Conservation (phyloP, 2,888 invertebrate genomes). For the Philereme transversata region DNA sequence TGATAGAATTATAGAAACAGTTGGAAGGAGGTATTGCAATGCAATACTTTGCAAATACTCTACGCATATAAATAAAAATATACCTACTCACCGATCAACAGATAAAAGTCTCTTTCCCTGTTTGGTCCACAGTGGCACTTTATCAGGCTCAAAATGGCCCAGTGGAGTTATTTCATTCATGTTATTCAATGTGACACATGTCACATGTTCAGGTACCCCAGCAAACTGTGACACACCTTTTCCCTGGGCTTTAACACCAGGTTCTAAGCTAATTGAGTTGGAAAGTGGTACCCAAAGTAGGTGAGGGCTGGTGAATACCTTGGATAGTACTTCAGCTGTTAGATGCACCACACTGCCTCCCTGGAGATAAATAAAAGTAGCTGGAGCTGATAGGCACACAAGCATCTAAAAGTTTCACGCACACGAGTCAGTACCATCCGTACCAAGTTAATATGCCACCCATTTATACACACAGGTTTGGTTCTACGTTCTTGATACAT, state of each 20-base stretch:
- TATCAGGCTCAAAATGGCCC: slow-evolving; percentile 88
- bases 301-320: slow-evolving; percentile 84
- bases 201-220: slow-evolving; percentile 81
- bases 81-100: slow-evolving; percentile 75
- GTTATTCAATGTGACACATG: slow-evolving; percentile 87
- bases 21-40: too few species aligned
- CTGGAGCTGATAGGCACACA: too few species aligned
- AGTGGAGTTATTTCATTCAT: slow-evolving; percentile 86
- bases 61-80: too few species aligned
- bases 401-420: too few species aligned
- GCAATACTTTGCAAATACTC: too few species aligned
- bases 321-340: slow-evolving; percentile 89
- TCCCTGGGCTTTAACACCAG: slow-evolving; percentile 85
- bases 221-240: slow-evolving; percentile 88
- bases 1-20: too few species aligned
- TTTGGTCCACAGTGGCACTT: slow-evolving; percentile 91
- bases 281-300: slow-evolving; percentile 89
- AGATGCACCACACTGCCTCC: slow-evolving; percentile 93
- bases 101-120: slow-evolving; percentile 88
- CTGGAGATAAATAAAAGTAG: slow-evolving; percentile 63
- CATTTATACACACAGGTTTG: too few species aligned
- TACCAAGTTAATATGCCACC: too few species aligned
- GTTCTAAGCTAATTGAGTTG: slow-evolving; percentile 86
- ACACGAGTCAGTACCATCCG: too few species aligned
- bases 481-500: too few species aligned